Base-by-base conservation (phyloP, 2,888 invertebrate species). In the Cylindroiulus punctatus region DNA sequence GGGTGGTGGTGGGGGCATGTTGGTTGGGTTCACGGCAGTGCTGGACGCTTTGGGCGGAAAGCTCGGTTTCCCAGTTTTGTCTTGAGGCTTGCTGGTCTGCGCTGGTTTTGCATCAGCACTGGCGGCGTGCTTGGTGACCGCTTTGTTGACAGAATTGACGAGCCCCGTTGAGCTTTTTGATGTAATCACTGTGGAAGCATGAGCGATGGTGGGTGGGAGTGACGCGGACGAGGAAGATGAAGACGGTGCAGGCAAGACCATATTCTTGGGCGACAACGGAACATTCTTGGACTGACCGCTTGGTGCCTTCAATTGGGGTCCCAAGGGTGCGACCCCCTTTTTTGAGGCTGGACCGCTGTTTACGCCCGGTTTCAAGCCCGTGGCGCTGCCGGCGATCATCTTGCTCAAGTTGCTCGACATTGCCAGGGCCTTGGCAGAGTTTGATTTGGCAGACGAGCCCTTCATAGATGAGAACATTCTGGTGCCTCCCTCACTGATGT, bases 301-400 rank as follows among this genome's bases (percentile, higher is more conserved):
- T 7, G 36, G 12, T 1, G 84, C 4, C 30, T 44, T 57, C n/a
- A 22, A 26, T 30, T 85, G 82, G 30, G 47, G 47, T 47, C 19
- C n/a, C 57, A 52, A 12, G 7, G 57, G 86, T 47, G 32, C 42
- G 32, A 83, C 83, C 1, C 40, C 83, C 40, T 95, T 96, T 90
- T 95, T 95, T 0, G 96, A 96, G 4, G 96, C 96, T 0, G 96
- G 96, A 0, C 96, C 96, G 89, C 96, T 95, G 89, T 94, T 95
- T 0, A 96, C 96, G 0, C 96, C 96, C 0, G 96, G 96, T 90
- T 96, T 96, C 0, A 95, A 91, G 0, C 96, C 96, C 0, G 96
- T 87, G 26, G 87, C 84, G 57, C 87, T 87, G 5, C 87, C 87
- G 2, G 42, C 26, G 14, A 83, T 83, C 17, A 86, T 52, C 36